These are phyloP conservation scores for Drosophila pseudoobscura DNA, from an alignment of 1,140 invertebrate species.

Conservation along the genomic window DNA sequence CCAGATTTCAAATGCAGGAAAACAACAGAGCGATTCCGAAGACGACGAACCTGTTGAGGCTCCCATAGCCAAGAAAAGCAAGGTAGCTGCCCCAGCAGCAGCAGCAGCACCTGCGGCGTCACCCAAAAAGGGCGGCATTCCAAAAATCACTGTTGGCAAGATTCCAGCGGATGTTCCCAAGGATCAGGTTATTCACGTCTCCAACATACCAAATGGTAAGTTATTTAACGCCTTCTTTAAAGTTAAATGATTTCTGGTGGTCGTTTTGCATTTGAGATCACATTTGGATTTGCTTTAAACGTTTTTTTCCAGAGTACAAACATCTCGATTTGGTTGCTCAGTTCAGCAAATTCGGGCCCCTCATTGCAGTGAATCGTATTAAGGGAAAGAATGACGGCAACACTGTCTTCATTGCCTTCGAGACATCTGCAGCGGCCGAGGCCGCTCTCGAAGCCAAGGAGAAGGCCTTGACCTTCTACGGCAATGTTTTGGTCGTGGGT, in stretches of 20 bases:
- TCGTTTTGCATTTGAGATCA: background rate
- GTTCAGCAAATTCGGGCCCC: constrained; percentile 62
- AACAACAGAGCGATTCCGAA: constrained; percentile 28
- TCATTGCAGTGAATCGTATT: constrained; percentile 35
- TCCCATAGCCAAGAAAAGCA: constrained; percentile 37
- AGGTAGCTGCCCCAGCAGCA: background rate
- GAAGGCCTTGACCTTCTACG: constrained; percentile 44
- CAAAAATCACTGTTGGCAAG: constrained; percentile 38
- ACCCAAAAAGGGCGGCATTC: constrained; percentile 45
- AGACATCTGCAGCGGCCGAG: constrained; percentile 36
- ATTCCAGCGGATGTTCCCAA: constrained; percentile 45
- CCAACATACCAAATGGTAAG: constrained; percentile 49
- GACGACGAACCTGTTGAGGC: constrained; percentile 47
- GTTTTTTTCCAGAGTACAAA: constrained; percentile 37
- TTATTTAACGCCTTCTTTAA: background rate
- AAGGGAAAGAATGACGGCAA: constrained; percentile 25
- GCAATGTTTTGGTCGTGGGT: constrained; percentile 17
- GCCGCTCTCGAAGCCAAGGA: constrained; percentile 52
- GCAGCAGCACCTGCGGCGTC: constrained; percentile 1
- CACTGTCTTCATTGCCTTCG: constrained; percentile 43
- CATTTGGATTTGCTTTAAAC: background rate
- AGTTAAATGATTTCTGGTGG: background rate
- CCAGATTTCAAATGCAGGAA: constrained; percentile 17
- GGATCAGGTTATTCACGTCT: constrained; percentile 28
- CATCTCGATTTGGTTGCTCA: constrained; percentile 50